A percentile compares a stretch with the other conserved stretches of the same genome.
Conservation (phyloP, 1,140 invertebrate species). For the Chrysomallon squamiferum region DNA sequence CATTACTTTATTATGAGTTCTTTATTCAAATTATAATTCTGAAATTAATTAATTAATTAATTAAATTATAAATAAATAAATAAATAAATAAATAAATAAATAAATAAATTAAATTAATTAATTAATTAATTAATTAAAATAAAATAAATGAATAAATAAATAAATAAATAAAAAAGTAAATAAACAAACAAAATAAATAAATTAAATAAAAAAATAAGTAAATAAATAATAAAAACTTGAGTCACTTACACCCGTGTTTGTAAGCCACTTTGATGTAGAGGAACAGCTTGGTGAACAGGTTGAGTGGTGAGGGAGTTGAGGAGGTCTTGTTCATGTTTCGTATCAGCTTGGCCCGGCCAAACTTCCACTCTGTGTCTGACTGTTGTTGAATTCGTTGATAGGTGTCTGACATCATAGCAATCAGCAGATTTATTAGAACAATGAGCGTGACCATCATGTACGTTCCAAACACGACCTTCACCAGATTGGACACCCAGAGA, state of each 20-base stretch:
- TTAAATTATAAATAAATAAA: too few species aligned
- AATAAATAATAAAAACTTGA: too few species aligned
- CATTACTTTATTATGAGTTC: too few species aligned
- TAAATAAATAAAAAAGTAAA: too few species aligned
- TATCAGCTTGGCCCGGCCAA: constrained; percentile 97
- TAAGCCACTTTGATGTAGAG: constrained; percentile 75
- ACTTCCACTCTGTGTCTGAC: constrained; percentile 99
- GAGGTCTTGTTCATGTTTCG: constrained; percentile 98
- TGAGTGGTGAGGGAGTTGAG: constrained; percentile 95
- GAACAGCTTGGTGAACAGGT: constrained; percentile 86
- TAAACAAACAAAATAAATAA: too few species aligned
- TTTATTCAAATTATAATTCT: too few species aligned
- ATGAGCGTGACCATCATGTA: constrained; percentile 98
- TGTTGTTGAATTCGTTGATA: constrained; percentile 98
- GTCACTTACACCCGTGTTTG: constrained; percentile 75
- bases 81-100: too few species aligned
- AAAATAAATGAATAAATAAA: too few species aligned
- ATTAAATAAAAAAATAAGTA: too few species aligned
- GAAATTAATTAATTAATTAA: too few species aligned
- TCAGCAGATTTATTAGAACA: constrained; percentile 97
- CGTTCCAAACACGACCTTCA: constrained; percentile 84
- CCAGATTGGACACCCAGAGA: constrained; percentile 65
- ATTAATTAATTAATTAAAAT: too few species aligned
- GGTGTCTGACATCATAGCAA: constrained; percentile 99
- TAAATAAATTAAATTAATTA: too few species aligned